Evolutionary conservation across 2,888 invertebrate species (phyloP).

Genomic region (Sphaerophoria taeniata): DNA sequence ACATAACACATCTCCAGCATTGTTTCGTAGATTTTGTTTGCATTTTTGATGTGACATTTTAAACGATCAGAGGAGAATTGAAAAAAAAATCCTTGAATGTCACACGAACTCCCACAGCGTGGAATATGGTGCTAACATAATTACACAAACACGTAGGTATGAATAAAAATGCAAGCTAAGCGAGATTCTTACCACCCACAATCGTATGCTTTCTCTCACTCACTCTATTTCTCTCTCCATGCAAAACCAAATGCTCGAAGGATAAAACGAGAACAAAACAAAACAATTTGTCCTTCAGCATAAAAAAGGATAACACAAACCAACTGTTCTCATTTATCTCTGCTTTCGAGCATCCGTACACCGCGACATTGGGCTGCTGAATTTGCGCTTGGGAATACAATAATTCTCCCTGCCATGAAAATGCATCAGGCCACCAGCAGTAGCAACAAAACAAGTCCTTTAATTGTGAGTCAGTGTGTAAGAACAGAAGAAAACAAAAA

Average conservation of each 20-base stretch:
- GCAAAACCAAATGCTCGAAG: conserved; percentile 20
- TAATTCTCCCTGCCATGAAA: conserved; percentile 35
- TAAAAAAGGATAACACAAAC: conserved; percentile 56
- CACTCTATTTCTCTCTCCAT: not conserved
- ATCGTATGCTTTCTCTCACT: conserved; percentile 45
- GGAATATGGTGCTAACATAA: not conserved
- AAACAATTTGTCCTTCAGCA: conserved; percentile 54
- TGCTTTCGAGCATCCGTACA: not conserved
- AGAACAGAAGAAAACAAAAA: conserved; percentile 11
- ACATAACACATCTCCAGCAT: conserved; percentile 16
- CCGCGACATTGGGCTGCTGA: conserved; percentile 11
- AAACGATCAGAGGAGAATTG: conserved; percentile 26
- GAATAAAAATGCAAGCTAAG: not conserved
- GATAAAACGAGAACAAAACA: conserved; percentile 28
- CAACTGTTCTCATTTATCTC: conserved; percentile 68
- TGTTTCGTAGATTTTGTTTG: conserved; percentile 21
- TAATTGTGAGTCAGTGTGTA: not conserved
- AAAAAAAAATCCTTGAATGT: conserved; percentile 37
- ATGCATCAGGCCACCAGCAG: not conserved
- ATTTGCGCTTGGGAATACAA: conserved; percentile 55
- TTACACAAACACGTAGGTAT: conserved; percentile 18
- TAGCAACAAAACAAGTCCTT: not conserved
- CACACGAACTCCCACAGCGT: not conserved
- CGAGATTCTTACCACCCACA: conserved; percentile 1
- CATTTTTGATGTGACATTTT: conserved; percentile 11